Base-by-base conservation (phyloP, 2,888 invertebrate species). In the Eurytoma californica region DNA sequence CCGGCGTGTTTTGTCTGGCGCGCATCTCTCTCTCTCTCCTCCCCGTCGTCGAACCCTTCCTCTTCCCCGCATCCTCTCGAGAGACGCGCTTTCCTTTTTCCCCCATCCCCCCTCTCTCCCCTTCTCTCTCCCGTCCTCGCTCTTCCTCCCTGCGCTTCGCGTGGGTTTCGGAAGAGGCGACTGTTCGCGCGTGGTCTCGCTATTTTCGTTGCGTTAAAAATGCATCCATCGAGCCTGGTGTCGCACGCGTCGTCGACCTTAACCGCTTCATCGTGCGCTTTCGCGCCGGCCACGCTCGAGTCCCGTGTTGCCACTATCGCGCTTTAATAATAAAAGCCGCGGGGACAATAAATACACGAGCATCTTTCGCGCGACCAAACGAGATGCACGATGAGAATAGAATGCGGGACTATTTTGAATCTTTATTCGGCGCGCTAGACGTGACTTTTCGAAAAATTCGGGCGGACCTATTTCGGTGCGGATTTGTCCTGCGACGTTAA, bases 161-260 rank as follows among this genome's bases (percentile, higher is more conserved):
- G 18, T 18, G 61, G 55, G 61, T 20, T 5, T 18, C 16, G 18
- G 12, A 39, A 30, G 39, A 14, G 16, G 12, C 60, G 49, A 61
- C 14, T 30, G 24, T 63, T n/a, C 28, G 16, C 18, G 30, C 47
- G 82, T 67, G 77, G 72, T 58, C 83, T 76, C 84, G 88, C 88
- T 90, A 90, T 90, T 90, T 90, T 85, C 82, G 89, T 88, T 85
- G 85, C 84, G 86, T 89, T 87, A 88, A 90, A 90, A 89, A 88
- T 88, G 87, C 87, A 89, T 87, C 86, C 55, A 66, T 82, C 82
- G 82, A 77, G 74, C 77, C 20, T 77, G 80, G 69, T 81, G 82
- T 18, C 24, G 66, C 66, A 68, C 75, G 70, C 84, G 83, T 85
- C 83, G 82, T 77, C 83, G 83, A 82, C 82, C 83, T 82, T 79